Conservation (phyloP, 2,113 vertebrate species). For the Eidolon helvum region DNA sequence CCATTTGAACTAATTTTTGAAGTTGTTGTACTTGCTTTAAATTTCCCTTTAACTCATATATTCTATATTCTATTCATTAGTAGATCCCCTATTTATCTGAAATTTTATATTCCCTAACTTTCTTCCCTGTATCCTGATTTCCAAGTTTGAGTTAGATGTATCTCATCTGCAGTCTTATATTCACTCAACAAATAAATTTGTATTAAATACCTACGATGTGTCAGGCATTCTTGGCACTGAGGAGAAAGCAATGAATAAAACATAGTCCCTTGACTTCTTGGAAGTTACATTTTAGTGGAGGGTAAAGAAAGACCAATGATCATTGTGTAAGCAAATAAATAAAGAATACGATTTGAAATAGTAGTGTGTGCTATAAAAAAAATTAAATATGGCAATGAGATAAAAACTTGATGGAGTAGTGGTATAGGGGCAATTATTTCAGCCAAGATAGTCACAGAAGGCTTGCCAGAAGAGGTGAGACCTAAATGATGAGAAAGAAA, state of each 20-base stretch:
- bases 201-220: background rate
- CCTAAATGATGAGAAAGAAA: background rate
- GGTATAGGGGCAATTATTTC: background rate
- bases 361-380: background rate
- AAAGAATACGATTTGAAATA: background rate
- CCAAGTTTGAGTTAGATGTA: background rate
- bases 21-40: background rate
- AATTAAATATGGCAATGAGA: background rate
- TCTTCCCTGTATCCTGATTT: background rate
- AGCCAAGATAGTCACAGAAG: background rate
- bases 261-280: background rate
- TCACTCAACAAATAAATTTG: background rate
- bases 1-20: background rate
- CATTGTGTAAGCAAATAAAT: background rate
- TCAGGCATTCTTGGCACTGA: background rate
- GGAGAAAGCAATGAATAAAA: background rate
- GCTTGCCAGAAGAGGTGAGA: background rate
- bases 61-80: background rate
- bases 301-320: background rate
- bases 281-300: background rate
- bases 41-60: background rate
- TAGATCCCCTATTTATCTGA: background rate
- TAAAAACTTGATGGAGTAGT: background rate
- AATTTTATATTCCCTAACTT: background rate
- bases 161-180: background rate